phyloP scores from a whole-genome alignment of 2,888 invertebrate genomes.

The Tiliacea aurago region DNA sequence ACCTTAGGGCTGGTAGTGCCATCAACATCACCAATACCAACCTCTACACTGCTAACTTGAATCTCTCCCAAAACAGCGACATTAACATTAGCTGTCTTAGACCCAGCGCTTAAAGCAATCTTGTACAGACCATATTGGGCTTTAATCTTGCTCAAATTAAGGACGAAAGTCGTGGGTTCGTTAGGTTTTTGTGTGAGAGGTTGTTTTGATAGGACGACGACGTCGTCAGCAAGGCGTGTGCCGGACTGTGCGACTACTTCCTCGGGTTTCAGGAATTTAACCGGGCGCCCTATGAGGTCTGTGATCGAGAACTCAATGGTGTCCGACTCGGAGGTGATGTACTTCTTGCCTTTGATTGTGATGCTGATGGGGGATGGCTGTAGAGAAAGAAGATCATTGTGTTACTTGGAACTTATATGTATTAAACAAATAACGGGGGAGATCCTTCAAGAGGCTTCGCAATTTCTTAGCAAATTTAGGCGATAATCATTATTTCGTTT shows the following conservation, averaged over 20 bases:
- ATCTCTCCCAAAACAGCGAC: conserved; percentile 95
- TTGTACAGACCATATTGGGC: conserved; percentile 96
- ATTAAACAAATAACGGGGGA: not conserved
- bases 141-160: conserved; percentile 94
- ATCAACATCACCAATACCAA: conserved; percentile 97
- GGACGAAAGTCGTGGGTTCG: conserved; percentile 93
- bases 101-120: conserved; percentile 93
- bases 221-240: conserved; percentile 93
- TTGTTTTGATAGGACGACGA: conserved; percentile 93
- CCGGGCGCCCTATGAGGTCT: conserved; percentile 93
- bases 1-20: conserved; percentile 95
- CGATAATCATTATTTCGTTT: not conserved
- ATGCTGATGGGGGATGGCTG: conserved; percentile 96
- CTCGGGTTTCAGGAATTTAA: conserved; percentile 91
- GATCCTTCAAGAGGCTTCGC: too few species aligned
- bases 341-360: conserved; percentile 94
- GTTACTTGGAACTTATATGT: not conserved
- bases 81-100: conserved; percentile 90
- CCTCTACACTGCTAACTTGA: conserved; percentile 94
- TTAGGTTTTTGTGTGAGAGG: conserved; percentile 87
- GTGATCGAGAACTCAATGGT: conserved; percentile 93
- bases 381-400: not conserved
- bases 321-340: conserved; percentile 94
- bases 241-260: conserved; percentile 94
- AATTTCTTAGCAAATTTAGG: not conserved